These are phyloP conservation scores for Lepisosteus osseus DNA, from an alignment of 2,113 vertebrate species.

Conservation along the genomic window DNA sequence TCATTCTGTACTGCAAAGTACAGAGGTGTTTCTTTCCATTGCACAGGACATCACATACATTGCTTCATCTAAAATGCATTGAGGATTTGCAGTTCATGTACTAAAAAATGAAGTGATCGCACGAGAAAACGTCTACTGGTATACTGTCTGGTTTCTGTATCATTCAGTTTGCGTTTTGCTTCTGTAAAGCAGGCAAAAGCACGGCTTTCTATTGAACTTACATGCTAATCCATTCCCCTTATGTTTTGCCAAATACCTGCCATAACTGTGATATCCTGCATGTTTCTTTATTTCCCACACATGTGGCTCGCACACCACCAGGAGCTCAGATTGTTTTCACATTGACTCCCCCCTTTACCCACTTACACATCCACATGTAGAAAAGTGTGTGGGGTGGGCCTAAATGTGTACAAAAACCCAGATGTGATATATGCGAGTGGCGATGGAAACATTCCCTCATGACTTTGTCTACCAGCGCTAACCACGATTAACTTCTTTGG, in stretches of 20 bases:
- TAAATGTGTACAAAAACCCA: neutral
- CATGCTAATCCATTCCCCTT: constrained; percentile 1
- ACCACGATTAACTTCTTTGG: neutral
- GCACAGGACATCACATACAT: no score
- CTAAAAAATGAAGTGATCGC: no score
- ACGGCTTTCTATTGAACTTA: neutral
- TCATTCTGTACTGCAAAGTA: no score
- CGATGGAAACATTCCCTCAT: neutral
- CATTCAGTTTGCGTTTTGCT: no score
- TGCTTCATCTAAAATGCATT: no score
- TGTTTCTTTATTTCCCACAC: constrained; percentile 42
- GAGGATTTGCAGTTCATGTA: no score
- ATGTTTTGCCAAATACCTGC: constrained; percentile 19
- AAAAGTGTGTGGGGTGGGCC: neutral
- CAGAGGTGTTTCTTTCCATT: no score
- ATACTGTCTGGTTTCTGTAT: no score
- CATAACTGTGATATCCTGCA: constrained; percentile 41
- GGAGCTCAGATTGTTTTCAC: constrained; percentile 41
- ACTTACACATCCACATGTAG: neutral
- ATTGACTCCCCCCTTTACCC: constrained; percentile 23
- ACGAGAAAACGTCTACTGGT: no score
- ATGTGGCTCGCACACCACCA: constrained; percentile 32
- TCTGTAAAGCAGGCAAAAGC: neutral
- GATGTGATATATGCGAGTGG: neutral
- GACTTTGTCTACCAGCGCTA: neutral